phyloP scores from a whole-genome alignment of 2,888 invertebrate species.

The Cantharis flavilabris region DNA sequence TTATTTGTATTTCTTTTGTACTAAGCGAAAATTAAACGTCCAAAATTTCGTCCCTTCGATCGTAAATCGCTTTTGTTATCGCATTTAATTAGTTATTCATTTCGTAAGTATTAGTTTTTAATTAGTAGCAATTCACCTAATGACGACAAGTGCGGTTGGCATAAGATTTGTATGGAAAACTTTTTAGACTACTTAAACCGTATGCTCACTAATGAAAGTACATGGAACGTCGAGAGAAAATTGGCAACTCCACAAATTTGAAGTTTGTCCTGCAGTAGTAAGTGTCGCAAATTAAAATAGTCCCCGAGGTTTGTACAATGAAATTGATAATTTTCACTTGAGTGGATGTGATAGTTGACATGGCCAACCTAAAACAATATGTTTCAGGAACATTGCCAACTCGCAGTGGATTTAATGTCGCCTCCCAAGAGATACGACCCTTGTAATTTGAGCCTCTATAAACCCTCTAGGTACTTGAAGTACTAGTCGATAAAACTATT shows the following conservation, averaged over 20 bases:
- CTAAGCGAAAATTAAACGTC: background rate
- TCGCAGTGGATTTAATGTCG: slow-evolving; percentile 29
- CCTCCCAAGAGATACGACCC: slow-evolving; percentile 26
- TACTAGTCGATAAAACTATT: background rate
- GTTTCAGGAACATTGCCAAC: slow-evolving; percentile 25
- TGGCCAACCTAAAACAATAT: slow-evolving; percentile 34
- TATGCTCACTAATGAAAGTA: background rate
- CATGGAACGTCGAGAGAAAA: background rate
- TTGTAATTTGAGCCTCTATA: slow-evolving; percentile 17
- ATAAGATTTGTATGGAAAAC: background rate
- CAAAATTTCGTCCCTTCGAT: background rate
- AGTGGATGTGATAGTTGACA: slow-evolving; percentile 30
- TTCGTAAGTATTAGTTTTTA: background rate
- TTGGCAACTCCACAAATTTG: background rate
- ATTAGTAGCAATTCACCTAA: background rate
- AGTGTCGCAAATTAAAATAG: background rate
- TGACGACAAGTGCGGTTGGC: background rate
- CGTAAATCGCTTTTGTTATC: background rate
- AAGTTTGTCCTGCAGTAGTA: background rate
- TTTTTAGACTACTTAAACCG: background rate
- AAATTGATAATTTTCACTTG: slow-evolving; percentile 21
- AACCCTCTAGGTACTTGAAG: background rate
- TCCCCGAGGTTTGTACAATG: slow-evolving; percentile 9
- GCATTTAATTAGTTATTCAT: background rate
- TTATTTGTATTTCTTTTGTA: background rate